A percentile compares a stretch with the other conserved stretches of the same genome.
phyloP scores from a whole-genome alignment of 1,140 invertebrate genomes.

The Macrotrachela quadricornifera region DNA sequence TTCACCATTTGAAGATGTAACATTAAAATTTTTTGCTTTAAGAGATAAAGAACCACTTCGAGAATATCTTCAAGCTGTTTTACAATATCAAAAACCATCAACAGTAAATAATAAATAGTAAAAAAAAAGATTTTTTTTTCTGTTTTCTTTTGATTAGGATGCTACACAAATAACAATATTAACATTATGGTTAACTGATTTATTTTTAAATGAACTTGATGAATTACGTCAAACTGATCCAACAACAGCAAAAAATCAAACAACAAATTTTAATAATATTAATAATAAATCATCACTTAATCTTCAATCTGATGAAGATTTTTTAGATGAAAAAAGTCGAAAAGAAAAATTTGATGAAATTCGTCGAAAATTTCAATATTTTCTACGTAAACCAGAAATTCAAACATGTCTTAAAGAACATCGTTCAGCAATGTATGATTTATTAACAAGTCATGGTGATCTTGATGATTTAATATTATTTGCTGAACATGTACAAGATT shows the following conservation, averaged over 20 bases:
- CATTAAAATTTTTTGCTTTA: conserved; percentile 66
- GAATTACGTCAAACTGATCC: conserved; percentile 23
- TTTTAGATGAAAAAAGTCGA: neutral
- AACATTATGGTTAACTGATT: conserved; percentile 72
- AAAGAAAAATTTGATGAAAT: too few species aligned
- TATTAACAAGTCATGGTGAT: conserved; percentile 78
- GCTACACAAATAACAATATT: conserved; percentile 62
- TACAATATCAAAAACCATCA: conserved; percentile 17
- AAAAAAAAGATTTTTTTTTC: neutral
- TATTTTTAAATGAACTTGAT: conserved; percentile 66
- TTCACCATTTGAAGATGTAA: conserved; percentile 77
- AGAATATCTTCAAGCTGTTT: conserved; percentile 49
- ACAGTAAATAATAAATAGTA: conserved; percentile 9
- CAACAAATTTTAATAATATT: conserved; percentile 36
- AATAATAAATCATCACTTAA: conserved; percentile 49
- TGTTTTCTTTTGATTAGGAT: conserved; percentile 16
- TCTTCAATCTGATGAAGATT: conserved; percentile 29
- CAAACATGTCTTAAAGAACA: conserved; percentile 44
- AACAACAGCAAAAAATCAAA: conserved; percentile 31
- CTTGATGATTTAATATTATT: conserved; percentile 62
- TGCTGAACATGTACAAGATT: conserved; percentile 66
- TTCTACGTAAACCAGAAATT: conserved; percentile 2
- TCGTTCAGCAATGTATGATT: conserved; percentile 54
- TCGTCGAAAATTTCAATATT: neutral
- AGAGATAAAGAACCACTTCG: conserved; percentile 61